Percentiles rank a stretch among this genome's conserved stretches.
phyloP scores from a whole-genome alignment of 1,140 invertebrate genomes.

The Cydia fagiglandana region DNA sequence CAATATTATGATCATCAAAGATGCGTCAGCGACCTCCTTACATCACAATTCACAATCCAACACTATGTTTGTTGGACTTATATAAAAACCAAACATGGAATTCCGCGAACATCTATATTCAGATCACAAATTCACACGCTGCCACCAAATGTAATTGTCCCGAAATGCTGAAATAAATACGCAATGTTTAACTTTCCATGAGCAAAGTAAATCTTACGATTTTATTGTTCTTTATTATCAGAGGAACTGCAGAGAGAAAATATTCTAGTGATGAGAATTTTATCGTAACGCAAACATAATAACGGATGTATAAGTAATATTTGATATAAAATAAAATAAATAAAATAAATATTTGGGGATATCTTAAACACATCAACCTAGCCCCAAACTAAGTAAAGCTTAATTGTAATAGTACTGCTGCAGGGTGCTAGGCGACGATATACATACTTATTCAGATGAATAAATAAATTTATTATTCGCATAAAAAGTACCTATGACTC shows the following conservation, averaged over 20 bases:
- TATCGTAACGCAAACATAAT: conserved; percentile 7
- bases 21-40: not conserved
- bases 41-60: not conserved
- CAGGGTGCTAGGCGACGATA: too few species aligned
- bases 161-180: conserved; percentile 7
- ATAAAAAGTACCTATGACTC: too few species aligned
- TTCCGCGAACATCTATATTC: conserved; percentile 4
- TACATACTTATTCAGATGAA: too few species aligned
- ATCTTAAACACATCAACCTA: too few species aligned
- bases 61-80: not conserved
- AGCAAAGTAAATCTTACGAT: not conserved
- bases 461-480: too few species aligned
- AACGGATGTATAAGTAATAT: conserved; percentile 17
- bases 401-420: too few species aligned
- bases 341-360: too few species aligned
- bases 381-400: too few species aligned
- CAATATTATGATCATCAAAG: not conserved
- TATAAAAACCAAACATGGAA: not conserved
- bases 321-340: not conserved
- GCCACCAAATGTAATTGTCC: conserved; percentile 34
- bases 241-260: conserved; percentile 4
- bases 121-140: conserved; percentile 40
- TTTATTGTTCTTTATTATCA: conserved; percentile 12
- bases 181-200: conserved; percentile 24
- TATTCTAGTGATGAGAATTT: conserved; percentile 13